These are phyloP conservation scores for Colletes collaris DNA, from an alignment of 2,888 invertebrate species.

Conservation along the genomic window DNA sequence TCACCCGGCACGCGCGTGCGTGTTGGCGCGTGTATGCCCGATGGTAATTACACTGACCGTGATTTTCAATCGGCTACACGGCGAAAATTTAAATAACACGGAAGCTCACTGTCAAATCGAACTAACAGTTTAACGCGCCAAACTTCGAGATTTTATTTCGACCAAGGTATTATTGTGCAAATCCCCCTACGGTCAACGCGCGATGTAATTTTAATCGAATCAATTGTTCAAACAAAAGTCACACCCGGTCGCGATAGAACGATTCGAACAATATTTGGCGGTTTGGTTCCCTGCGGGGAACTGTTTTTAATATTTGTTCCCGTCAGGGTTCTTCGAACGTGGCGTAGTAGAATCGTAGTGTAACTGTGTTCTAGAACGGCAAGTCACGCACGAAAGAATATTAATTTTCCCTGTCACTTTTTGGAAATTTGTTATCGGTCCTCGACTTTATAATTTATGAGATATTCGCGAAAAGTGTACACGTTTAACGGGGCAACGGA, in stretches of 20 bases:
- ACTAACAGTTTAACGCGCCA: constrained; percentile 41
- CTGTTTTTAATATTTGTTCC: no score
- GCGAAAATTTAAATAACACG: constrained; percentile 57
- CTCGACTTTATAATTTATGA: no score
- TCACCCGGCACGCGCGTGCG: constrained; percentile 34
- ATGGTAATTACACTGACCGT: constrained; percentile 60
- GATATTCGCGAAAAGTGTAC: no score
- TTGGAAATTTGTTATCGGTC: no score
- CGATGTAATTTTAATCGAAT: constrained; percentile 41
- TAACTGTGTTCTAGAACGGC: no score
- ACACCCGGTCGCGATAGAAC: background rate
- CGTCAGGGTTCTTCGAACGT: no score
- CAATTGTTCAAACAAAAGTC: constrained; percentile 14
- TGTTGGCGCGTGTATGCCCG: constrained; percentile 21
- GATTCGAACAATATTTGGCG: background rate
- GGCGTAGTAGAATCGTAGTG: no score
- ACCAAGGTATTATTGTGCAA: constrained; percentile 21
- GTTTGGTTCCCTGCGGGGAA: no score
- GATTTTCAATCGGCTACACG: constrained; percentile 57
- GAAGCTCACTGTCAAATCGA: constrained; percentile 47
- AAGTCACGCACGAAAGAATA: no score
- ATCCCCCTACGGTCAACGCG: constrained; percentile 10
- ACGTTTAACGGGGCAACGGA: no score
- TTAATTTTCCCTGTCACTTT: no score
- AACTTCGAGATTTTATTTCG: constrained; percentile 31